phyloP scores from a whole-genome alignment of 2,113 vertebrate genomes.

The Microtus pennsylvanicus region DNA sequence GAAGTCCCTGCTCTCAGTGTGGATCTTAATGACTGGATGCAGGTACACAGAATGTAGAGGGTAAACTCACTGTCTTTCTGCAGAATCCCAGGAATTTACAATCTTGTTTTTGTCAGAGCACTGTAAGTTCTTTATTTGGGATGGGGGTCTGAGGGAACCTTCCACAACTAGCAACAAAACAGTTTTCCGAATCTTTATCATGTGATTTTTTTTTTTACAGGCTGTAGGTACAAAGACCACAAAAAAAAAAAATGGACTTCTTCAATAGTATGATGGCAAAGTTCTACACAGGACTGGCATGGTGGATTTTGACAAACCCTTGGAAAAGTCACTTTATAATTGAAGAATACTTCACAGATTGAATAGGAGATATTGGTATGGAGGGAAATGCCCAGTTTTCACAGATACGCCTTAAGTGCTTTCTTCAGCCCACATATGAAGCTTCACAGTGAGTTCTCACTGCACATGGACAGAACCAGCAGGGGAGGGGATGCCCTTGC shows the following conservation, averaged over 20 bases:
- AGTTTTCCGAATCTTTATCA: conserved; percentile 12
- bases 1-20: not conserved
- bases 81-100: conserved; percentile 53
- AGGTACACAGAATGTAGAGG: not conserved
- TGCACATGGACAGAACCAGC: not conserved
- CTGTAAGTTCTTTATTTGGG: conserved; percentile 49
- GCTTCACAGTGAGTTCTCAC: not conserved
- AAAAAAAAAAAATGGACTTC: conserved; percentile 4
- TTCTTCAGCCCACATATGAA: not conserved
- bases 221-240: not conserved
- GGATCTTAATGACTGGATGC: too few species aligned
- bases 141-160: not conserved
- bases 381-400: conserved; percentile 15
- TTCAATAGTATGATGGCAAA: not conserved
- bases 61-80: conserved; percentile 16
- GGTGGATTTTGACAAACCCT: not conserved
- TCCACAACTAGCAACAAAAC: not conserved
- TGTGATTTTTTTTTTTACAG: not conserved
- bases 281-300: not conserved
- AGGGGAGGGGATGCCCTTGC: not conserved
- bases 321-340: conserved; percentile 4
- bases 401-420: not conserved
- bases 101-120: conserved; percentile 38
- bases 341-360: not conserved
- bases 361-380: not conserved